Conservation (phyloP, 2,797 vertebrate genomes). For the Sebastes hubbsi region DNA sequence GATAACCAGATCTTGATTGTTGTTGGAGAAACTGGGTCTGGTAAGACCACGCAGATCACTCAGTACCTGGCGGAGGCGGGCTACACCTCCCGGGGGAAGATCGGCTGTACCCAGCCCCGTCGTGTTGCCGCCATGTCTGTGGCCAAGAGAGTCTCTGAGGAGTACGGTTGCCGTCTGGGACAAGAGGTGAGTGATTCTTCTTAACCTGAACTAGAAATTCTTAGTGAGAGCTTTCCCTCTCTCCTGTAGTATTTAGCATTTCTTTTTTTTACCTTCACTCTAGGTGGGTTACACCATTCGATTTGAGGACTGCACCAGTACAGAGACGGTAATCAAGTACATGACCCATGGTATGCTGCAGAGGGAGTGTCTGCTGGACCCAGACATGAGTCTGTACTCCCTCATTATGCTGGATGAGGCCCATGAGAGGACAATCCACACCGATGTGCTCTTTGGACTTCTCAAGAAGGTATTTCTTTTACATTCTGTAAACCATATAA, state of each 20-base stretch:
- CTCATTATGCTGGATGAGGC: slow-evolving; percentile 95
- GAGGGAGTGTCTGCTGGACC: slow-evolving; percentile 91
- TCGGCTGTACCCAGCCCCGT: slow-evolving; percentile 96
- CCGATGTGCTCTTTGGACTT: slow-evolving; percentile 92
- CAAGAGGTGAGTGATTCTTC: slow-evolving; percentile 22
- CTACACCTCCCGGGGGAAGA: slow-evolving; percentile 94
- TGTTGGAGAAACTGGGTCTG: slow-evolving; percentile 97
- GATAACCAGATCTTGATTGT: slow-evolving; percentile 99
- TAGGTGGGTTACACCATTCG: slow-evolving; percentile 94
- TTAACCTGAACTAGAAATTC: fast-evolving
- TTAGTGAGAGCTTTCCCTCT: background rate
- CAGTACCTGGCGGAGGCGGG: slow-evolving; percentile 97
- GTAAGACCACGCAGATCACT: slow-evolving; percentile 98
- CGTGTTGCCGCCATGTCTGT: slow-evolving; percentile 99
- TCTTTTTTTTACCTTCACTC: background rate
- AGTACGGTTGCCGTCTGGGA: slow-evolving; percentile 38
- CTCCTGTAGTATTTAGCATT: background rate
- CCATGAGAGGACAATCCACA: slow-evolving; percentile 93
- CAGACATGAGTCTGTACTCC: slow-evolving; percentile 90
- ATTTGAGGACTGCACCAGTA: slow-evolving; percentile 94
- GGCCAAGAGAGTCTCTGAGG: slow-evolving; percentile 92
- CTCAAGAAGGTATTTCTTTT: slow-evolving; percentile 87
- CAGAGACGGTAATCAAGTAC: slow-evolving; percentile 94
- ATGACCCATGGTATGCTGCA: slow-evolving; percentile 96
- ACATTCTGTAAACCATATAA: background rate